Evolutionary conservation across 2,797 vertebrate species (phyloP), one percentile per base, ranked within the genome.

Genomic region (Acridotheres tristis): DNA sequence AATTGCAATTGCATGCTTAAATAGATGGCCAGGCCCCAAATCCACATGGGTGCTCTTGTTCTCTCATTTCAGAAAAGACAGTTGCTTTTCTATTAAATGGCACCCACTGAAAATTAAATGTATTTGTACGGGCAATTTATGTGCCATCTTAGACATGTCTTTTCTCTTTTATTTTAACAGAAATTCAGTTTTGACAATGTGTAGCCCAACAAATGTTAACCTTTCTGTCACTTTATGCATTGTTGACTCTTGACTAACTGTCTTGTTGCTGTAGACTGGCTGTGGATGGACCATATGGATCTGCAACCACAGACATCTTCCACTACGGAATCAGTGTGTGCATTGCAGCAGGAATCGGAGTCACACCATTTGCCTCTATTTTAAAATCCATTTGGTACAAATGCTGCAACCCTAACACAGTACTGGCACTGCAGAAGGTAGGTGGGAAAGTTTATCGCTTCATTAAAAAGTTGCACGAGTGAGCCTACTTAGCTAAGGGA

Each of bases 331-430:
- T 98, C 79, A 98, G 97, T 3, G 90, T 98, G 74, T 98, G 98
- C 96, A 96, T 98, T 81, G 98, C 98, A 10, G 95, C 98, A 6
- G 98, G 98, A 42, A 98, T 98, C 0, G 98, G 98, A 93, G 98
- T 98, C 68, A 98, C 98, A 1, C 98, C 98, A 5, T 98, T 98
- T n/a, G 98, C 98, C 26, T 97, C 98, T 25, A 89, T 98, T 90
- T 96, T 98, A 89, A 98, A 98, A 95, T 98, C 98, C 29, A 71
- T 98, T 71, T 98, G 97, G 98, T 97, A 98, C 77, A 95, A 96
- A 27, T 96, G 89, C 26, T 95, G 94, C 73, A 96, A 96, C 86
- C 61, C 91, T 59, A 95, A 89, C 23, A 76, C 68, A 75, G 90
- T 57, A 40, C 75, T 91, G 85, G 91, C 32, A 13, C 80, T 98